Base-by-base conservation (phyloP, 1,140 invertebrate genomes). In the Drosophila sechellia region DNA sequence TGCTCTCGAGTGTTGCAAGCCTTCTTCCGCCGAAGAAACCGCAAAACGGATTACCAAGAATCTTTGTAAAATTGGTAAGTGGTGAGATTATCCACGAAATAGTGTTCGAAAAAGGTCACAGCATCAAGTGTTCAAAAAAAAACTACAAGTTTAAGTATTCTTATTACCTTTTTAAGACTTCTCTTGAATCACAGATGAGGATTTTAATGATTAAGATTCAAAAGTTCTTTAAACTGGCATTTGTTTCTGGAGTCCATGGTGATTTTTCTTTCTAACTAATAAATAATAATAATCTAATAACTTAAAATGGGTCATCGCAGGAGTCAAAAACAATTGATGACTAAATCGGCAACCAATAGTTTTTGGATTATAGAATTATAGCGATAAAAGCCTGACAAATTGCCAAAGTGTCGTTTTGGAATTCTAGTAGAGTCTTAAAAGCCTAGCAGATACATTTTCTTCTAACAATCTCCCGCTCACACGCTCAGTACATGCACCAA, bases 1-100 rank as follows among this genome's bases (percentile, higher is more conserved):
- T 89, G 75, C 46, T 76, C 43, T 79, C 63, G 64, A 79, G 74
- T 81, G 79, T 56, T 77, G 80, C 56, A 70, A 83, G 75, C 75
- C 69, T 81, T 65, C 34, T 81, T 65, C 27, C 55, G 73, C 37
- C 15, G 42, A 59, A 59, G 11, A 68, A 84, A 76, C 61, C 69
- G 42, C 52, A 83, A 68, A 34, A 58, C 49, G 46, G 74, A 77
- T 53, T 77, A 75, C 46, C 42, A 81, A 72, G 39, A 71, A 81
- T 56, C 22, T 78, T 72, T 27, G 22, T 40, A 66, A 60, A 76
- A 66, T 66, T 42, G 74, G 74, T 77, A 77, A 77, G 74, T 77
- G 43, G 15, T n/a, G 27, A 48, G 25, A 17, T 50, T 49, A 70
- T 70, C 52, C 35, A 20, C n/a, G 22, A 25, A 55, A 56, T 45